Base-by-base conservation (phyloP, 2,797 vertebrate species). In the Crax fasciolata region DNA sequence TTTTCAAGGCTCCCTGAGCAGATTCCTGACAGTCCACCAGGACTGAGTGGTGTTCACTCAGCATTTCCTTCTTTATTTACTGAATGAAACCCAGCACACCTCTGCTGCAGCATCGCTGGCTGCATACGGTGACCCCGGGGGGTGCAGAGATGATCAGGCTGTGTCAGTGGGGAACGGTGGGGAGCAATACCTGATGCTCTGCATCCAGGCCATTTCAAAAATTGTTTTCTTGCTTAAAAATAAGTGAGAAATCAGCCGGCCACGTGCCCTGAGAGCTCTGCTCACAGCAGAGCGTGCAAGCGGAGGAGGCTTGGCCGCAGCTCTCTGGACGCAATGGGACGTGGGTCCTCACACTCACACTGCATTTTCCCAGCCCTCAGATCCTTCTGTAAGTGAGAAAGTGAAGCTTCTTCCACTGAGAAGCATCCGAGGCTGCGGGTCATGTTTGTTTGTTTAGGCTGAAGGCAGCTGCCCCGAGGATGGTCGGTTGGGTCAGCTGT, bases 401-500 rank as follows among this genome's bases (percentile, higher is more conserved):
- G 59, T 55, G 72, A 79, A 90, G 78, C 11, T 89, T 51, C 55
- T 65, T 39, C 12, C 84, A 27, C 39, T 35, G 35, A 62, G 59
- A 38, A 35, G 88, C 72, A 63, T 77, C 55, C 48, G 79, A 39
- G 71, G 9, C 0, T 2, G 72, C 49, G 87, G 90, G 73, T 95
- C 49, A 9, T 76, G 91, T 97, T 96, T 94, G 89, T 96, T 94
- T 94, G 14, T 88, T 68, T 79, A 68, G 89, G 58, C 76, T 44
- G 73, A 83, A 87, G 96, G 94, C 39, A 59, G 66, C 87, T 94
- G 84, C 94, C 65, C 95, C 59, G 62, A 35, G 97, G 90, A 39
- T 93, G 87, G 76, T 43, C 70, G 48, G 73, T 75, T 87, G 96
- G 97, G 93, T 80, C 96, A 93, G 39, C 87, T 97, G 96, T 97